Evolutionary conservation across 92 coral and sea anemone species (phyloP), one percentile per base, ranked within the genome.

Genomic region (Epizoanthus rinbou): DNA sequence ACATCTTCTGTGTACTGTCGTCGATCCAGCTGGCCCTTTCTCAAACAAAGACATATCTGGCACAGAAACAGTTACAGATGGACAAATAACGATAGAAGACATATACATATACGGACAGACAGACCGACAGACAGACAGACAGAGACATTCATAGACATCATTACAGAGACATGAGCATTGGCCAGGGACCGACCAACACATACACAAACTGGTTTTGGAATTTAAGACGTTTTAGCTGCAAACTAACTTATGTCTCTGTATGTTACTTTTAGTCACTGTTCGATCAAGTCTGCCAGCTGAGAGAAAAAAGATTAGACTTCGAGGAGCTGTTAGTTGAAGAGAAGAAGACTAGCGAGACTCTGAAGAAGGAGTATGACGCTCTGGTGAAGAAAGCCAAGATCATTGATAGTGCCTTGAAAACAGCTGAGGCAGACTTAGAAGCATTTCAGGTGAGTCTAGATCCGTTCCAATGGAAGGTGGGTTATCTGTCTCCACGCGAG

Each of bases 371-470:
- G 69, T 88, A 75, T 50, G 99, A 96, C 31, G 98, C 99, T 0
- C 86, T 96, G 17, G 92, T 90, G 56, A 96, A 96, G 93, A 96
- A 92, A 82, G 89, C 93, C 8, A 96, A 96, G 87, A 73, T 96
- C 47, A 92, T 96, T 60, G 97, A 94, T 69, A 65, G 94, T 23
- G 99, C 98, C 6, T 86, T 96, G 22, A 90, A 89, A 43, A 94
- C 98, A 9, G 99, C 99, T 8, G 98, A 92, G 85, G 93, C 93
- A 17, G 99, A 96, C 33, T 84, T 96, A 24, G 99, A 96, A 81
- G 98, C 99, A 57, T 96, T 96, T 79, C 99, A 96, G 98, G 99
- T 96, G 79, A 16, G 86, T 53, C 10, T 2, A 8, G 22, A 4
- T 52, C 16, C 62, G 33, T 43, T 35, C 31, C 45, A 37, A n/a